Conservation (phyloP, 2,113 vertebrate genomes). For the Turnix velox region DNA sequence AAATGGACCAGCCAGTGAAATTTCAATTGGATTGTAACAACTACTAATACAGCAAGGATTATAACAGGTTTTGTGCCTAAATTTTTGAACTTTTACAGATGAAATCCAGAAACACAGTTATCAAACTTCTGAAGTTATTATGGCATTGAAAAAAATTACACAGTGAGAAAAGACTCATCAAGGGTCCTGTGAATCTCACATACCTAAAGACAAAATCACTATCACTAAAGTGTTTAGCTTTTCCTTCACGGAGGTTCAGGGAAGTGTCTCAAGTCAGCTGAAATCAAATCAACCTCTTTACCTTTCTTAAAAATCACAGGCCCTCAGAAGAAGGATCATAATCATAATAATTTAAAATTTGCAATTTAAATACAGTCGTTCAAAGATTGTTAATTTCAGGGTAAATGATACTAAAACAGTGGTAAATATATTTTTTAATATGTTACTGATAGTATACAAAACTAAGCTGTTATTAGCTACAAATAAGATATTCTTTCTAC, state of each 20-base stretch:
- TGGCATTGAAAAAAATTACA: background rate
- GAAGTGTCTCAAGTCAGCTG: background rate
- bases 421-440: background rate
- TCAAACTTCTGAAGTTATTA: background rate
- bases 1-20: background rate
- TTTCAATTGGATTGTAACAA: background rate
- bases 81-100: background rate
- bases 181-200: accelerated
- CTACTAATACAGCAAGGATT: background rate
- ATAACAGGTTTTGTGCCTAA: background rate
- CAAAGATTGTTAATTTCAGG: background rate
- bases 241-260: background rate
- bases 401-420: background rate
- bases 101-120: background rate
- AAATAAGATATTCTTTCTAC: background rate
- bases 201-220: background rate
- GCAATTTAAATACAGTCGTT: background rate
- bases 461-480: background rate
- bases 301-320: background rate
- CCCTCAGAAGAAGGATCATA: background rate
- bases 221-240: background rate
- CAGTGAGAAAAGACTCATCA: background rate
- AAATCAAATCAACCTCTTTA: background rate
- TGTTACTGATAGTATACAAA: background rate
- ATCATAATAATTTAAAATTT: too few species aligned